These are phyloP conservation scores for Scleropages formosus DNA, from an alignment of 2,797 vertebrate genomes.

Conservation along the genomic window DNA sequence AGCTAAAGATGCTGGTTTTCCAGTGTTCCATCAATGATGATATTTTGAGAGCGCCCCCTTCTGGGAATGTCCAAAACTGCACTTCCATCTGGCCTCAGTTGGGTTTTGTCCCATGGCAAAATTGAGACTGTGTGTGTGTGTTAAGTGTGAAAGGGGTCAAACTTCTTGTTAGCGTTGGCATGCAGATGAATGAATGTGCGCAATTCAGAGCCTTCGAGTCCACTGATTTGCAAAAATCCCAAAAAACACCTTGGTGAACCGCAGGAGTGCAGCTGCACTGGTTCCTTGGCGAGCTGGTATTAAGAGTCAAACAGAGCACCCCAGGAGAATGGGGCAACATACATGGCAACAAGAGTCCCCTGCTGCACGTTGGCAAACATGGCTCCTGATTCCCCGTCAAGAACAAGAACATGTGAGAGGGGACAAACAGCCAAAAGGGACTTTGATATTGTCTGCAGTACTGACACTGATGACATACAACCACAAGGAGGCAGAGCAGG, in stretches of 20 bases:
- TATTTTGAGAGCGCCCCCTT: neutral
- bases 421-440: neutral
- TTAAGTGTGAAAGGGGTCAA: constrained; percentile 34
- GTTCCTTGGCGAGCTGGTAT: constrained; percentile 12
- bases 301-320: neutral
- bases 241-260: neutral
- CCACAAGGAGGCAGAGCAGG: constrained; percentile 29
- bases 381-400: constrained; percentile 17
- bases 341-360: neutral
- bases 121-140: constrained; percentile 13
- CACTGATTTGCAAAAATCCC: neutral
- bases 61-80: neutral
- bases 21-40: constrained; percentile 2
- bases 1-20: neutral
- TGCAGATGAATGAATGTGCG: constrained; percentile 49
- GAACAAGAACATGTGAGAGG: neutral
- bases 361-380: constrained; percentile 9
- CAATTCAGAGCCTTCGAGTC: constrained; percentile 25
- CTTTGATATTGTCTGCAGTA: constrained; percentile 11
- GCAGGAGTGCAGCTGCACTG: neutral
- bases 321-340: neutral
- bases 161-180: constrained; percentile 43
- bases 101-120: constrained; percentile 9
- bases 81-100: neutral
- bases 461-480: neutral